Base-by-base conservation (phyloP, 2,113 vertebrate genomes). In the Mus spicilegus region DNA sequence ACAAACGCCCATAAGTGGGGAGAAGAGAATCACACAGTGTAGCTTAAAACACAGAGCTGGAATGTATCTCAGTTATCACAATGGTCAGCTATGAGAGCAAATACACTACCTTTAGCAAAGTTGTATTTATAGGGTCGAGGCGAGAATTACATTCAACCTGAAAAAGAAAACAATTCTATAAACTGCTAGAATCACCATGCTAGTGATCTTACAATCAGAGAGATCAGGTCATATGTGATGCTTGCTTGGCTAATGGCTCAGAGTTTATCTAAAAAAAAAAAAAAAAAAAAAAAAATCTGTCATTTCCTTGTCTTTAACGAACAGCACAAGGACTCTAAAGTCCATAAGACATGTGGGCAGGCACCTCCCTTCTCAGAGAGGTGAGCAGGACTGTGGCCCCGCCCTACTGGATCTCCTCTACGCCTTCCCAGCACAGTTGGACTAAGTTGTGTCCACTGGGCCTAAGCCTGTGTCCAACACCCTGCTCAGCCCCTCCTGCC, bases 91-190 rank as follows among this genome's bases (percentile, higher is more conserved):
- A 42, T 87, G 46, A 94, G 7, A 69, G 19, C 87, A 78, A 65
- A 89, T 33, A 95, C 6, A 61, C 97, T 96, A 99, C 99, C 99
- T 99, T 99, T 92, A 99, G 98, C 93, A 99, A 98, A 81, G 99
- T 99, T 89, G 99, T 99, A 98, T 99, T 99, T 94, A 99, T 99
- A 72, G 99, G 99, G 97, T 99, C 99, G 97, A 99, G 98, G 97
- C 99, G 99, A 93, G 99, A 99, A 98, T 99, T 99, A 97, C 99
- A 99, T 98, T 99, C 99, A 96, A 99, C 99, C 99, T 99, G 94
- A 96, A 99, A 97, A 54, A 91, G 89, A 94, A 86, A 63, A 54
- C 3, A 87, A 84, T 77, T 92, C 95, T 77, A 95, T 13, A 49
- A 90, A 93, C 24, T 75, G 13, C 36, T 95, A 91, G 73, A 94